Evolutionary conservation across 2,888 invertebrate species (phyloP), one percentile per base, ranked within the genome.

Genomic region (Anaspis maculata): DNA sequence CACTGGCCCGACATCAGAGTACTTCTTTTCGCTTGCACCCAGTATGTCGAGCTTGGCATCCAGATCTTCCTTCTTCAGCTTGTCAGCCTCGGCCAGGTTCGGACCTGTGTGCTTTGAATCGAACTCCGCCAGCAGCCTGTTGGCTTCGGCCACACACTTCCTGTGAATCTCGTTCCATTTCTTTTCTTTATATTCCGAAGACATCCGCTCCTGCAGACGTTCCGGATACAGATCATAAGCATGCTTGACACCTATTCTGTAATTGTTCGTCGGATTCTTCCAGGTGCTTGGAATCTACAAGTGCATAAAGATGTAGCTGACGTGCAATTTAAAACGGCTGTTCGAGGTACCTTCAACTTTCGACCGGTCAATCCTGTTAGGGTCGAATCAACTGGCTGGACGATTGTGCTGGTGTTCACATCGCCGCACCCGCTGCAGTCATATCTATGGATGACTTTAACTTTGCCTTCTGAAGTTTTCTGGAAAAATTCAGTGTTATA

Each of bases 401-500:
- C 79, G 43, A 84, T 70, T 38, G 79, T 82, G 30, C 83, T 83
- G 4, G 91, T 94, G 63, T 89, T 89, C 34, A 97, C 92, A 74
- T 98, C 97, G 3, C 97, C 98, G 57, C 90, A 86, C 12, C 98
- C 98, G 51, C 89, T 89, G 57, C 94, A 92, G 70, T 98, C 96
- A 59, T 83, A 88, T 39, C 96, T 76, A 64, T 95, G 95, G 54
- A 97, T 80, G 29, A 98, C 81, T 71, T 98, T 98, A 11, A 83
- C 77, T 54, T 86, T 81, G 25, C 94, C 94, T 61, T 89, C 85
- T 37, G 83, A 79, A 10, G 95, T 88, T 45, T 77, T 72, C 94
- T 95, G 61, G 38, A 65, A 50, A 50, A 39, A 33, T 16, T 7
- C n/a, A n/a, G n/a, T n/a, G n/a, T n/a, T n/a, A n/a, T n/a, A n/a